These are phyloP conservation scores for Papilio machaon DNA, from an alignment of 1,140 invertebrate genomes.

Conservation along the genomic window DNA sequence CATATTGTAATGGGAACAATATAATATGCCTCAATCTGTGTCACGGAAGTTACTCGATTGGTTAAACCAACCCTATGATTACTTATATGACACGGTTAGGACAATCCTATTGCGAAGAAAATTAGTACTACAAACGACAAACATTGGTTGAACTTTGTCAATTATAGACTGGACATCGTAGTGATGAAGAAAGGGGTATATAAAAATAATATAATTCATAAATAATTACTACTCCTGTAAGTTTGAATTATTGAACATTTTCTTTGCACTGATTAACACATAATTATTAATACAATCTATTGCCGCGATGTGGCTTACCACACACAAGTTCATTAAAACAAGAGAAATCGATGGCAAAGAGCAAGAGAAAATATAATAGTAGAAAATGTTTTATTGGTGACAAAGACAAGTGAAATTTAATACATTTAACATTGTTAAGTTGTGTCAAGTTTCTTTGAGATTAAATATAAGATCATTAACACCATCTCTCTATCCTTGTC, in stretches of 20 bases:
- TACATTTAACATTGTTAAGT: not conserved
- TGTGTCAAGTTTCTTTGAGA: not conserved
- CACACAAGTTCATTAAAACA: not conserved
- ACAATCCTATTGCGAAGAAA: not conserved
- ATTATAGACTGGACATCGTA: not conserved
- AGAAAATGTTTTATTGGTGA: not conserved
- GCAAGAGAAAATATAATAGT: not conserved
- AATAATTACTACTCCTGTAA: too few species aligned
- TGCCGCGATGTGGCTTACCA: too few species aligned
- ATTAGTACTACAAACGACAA: not conserved
- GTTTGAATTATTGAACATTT: not conserved
- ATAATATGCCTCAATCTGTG: slow-evolving; percentile 58
- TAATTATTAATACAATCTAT: not conserved
- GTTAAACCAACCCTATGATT: slow-evolving; percentile 13
- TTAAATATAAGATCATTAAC: not conserved
- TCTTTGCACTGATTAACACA: not conserved
- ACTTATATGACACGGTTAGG: slow-evolving; percentile 36
- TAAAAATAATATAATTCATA: too few species aligned
- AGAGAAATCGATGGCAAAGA: not conserved
- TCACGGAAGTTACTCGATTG: slow-evolving; percentile 45
- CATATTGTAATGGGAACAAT: slow-evolving; percentile 70
- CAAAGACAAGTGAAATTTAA: not conserved
- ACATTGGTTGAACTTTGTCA: not conserved
- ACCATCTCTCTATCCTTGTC: not conserved
- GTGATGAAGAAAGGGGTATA: not conserved